Evolutionary conservation across 2,797 vertebrate species (phyloP), one percentile per base, ranked within the genome.

Genomic region (Clamator glandarius): DNA sequence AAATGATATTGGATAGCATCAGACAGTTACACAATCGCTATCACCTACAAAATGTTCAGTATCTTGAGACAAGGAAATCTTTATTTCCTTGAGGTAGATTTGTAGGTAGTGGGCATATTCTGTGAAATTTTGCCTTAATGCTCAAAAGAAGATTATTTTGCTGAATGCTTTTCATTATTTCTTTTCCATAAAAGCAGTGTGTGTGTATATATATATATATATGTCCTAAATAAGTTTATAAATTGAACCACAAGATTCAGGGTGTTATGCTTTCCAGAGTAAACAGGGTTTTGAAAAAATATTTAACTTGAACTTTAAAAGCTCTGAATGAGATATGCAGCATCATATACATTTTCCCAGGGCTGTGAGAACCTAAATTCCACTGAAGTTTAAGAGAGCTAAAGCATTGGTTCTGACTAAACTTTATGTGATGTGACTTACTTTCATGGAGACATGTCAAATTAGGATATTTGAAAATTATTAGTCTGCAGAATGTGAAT

Each of bases 181-280:
- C 52, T 80, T 73, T 70, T 73, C 61, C 28, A 20, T n/a, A 66
- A 44, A 41, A 74, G 33, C 19, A 44, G 12, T 70, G 31, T 51
- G 25, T 86, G 35, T 59, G 76, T 6, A 78, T 24, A 69, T 67
- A 62, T 67, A 64, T 8, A 70, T 9, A 41, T 5, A 1, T 15
- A 87, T 92, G 52, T 79, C 64, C 81, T 73, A 74, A 88, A 41
- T 64, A 91, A 87, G 61, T 84, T 92, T 68, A 61, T 33, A 85
- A 95, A 93, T 68, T 68, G 76, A 92, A 75, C 57, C 84, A 83
- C 36, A 72, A 82, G 35, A 57, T 89, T 87, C n/a, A 89, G 46
- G 12, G 24, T 58, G 28, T 94, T 92, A 61, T 48, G 55, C 51
- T 77, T 78, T 75, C 54, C 58, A 58, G 54, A 46, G 61, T 83